These are phyloP conservation scores for Myrmecobius fasciatus DNA, from an alignment of 2,113 vertebrate genomes.

Conservation along the genomic window DNA sequence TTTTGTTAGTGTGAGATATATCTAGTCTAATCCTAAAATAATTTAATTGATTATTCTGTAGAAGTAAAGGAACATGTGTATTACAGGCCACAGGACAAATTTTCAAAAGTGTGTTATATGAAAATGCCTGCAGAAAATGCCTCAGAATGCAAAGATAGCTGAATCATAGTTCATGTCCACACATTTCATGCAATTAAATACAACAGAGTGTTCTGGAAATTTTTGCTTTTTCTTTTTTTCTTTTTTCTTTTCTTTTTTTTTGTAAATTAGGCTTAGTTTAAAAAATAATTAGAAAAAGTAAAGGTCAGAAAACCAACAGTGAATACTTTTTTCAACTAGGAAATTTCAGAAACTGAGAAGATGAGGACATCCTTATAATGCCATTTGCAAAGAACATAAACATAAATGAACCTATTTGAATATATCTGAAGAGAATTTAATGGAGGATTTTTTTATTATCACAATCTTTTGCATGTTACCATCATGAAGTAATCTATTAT, in stretches of 20 bases:
- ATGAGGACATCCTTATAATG: not conserved
- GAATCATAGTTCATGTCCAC: conserved; percentile 68
- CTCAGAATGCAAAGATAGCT: conserved; percentile 62
- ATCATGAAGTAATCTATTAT: not conserved
- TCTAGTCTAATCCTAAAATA: conserved; percentile 50
- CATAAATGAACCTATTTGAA: not conserved
- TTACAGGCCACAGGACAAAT: not conserved
- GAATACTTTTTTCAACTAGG: not conserved
- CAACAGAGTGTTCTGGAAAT: conserved; percentile 37
- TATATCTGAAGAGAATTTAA: not conserved
- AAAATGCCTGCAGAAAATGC: conserved; percentile 58
- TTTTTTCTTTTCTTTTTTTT: not conserved
- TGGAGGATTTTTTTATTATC: not conserved
- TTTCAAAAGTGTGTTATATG: conserved; percentile 31
- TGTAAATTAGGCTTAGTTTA: conserved; percentile 10
- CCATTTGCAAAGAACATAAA: not conserved
- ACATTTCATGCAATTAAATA: conserved; percentile 60
- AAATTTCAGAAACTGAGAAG: conserved; percentile 45
- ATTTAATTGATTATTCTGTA: conserved; percentile 38
- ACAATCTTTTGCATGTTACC: conserved; percentile 15
- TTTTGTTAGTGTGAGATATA: not conserved
- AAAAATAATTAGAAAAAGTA: not conserved
- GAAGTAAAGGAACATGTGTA: conserved; percentile 4
- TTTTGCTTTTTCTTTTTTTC: conserved; percentile 26
- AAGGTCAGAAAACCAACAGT: not conserved